Evolutionary conservation across 2,113 vertebrate species (phyloP).

Genomic region (Ia io): DNA sequence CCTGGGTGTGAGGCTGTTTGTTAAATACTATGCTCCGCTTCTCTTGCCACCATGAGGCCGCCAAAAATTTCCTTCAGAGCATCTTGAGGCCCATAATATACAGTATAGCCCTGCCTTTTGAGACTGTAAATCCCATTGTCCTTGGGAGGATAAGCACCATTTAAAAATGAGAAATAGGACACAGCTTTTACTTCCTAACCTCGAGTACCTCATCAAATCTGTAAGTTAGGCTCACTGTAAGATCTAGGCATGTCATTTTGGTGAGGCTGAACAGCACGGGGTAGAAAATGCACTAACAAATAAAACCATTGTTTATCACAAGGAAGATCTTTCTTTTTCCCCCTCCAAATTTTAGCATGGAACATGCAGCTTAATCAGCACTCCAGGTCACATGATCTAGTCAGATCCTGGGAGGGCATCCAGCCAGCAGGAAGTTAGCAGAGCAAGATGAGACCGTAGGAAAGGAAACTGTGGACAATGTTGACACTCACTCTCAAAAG

Average conservation of each 20-base stretch:
- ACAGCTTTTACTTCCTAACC: slow-evolving; percentile 68
- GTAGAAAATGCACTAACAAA: background rate
- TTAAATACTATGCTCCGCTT: background rate
- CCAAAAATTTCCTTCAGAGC: background rate
- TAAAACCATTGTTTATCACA: background rate
- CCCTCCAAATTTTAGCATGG: background rate
- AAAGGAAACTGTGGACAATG: background rate
- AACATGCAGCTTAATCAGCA: background rate
- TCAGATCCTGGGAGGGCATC: background rate
- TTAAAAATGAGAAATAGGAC: slow-evolving; percentile 67
- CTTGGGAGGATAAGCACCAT: slow-evolving; percentile 44
- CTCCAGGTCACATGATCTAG: background rate
- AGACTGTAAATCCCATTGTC: slow-evolving; percentile 71
- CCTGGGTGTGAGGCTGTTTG: background rate
- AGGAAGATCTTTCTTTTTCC: background rate
- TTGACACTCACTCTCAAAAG: background rate
- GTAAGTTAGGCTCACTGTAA: slow-evolving; percentile 44
- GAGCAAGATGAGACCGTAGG: background rate
- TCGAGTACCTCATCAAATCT: slow-evolving; percentile 71
- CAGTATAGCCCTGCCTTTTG: slow-evolving; percentile 41
- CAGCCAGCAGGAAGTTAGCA: background rate
- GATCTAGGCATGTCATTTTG: background rate
- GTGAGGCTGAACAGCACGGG: slow-evolving; percentile 18
- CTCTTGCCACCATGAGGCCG: background rate
- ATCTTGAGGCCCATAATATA: slow-evolving; percentile 41